Conservation (phyloP, 2,113 vertebrate genomes). For the Amazona vittata region DNA sequence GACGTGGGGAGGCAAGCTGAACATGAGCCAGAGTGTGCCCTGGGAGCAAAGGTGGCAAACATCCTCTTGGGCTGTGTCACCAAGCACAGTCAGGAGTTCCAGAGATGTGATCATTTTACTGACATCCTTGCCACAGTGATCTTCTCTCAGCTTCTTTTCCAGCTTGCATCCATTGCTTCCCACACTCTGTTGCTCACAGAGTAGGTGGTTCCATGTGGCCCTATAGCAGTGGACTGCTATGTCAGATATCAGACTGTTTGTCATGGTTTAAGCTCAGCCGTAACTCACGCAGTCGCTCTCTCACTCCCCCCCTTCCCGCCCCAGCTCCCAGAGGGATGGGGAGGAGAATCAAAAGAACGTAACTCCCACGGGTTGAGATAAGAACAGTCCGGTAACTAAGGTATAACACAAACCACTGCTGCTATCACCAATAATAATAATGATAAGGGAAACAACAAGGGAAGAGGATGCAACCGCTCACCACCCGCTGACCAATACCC, state of each 20-base stretch:
- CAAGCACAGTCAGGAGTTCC: not conserved
- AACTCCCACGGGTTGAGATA: too few relatives aligned
- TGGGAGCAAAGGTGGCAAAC: not conserved
- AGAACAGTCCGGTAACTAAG: too few relatives aligned
- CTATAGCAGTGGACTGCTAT: not conserved
- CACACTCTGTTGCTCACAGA: not conserved
- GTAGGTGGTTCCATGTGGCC: not conserved
- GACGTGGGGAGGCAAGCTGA: not conserved
- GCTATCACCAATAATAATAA: too few relatives aligned
- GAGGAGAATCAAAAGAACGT: too few relatives aligned
- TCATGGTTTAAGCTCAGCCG: too few relatives aligned
- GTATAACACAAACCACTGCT: too few relatives aligned
- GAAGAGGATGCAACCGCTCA: too few relatives aligned
- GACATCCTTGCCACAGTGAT: accelerated
- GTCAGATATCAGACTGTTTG: not conserved
- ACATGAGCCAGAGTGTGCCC: not conserved
- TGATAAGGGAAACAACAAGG: too few relatives aligned
- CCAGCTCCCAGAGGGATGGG: too few relatives aligned
- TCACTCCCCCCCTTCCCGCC: too few relatives aligned
- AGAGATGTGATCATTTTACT: not conserved
- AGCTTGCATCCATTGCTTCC: not conserved
- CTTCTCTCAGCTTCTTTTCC: not conserved
- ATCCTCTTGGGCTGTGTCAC: not conserved
- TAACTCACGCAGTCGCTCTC: too few relatives aligned
- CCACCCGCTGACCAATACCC: too few relatives aligned